Percentiles rank a stretch among this genome's conserved stretches.
Conservation (phyloP, 2,797 vertebrate species). For the Streptopelia turtur region DNA sequence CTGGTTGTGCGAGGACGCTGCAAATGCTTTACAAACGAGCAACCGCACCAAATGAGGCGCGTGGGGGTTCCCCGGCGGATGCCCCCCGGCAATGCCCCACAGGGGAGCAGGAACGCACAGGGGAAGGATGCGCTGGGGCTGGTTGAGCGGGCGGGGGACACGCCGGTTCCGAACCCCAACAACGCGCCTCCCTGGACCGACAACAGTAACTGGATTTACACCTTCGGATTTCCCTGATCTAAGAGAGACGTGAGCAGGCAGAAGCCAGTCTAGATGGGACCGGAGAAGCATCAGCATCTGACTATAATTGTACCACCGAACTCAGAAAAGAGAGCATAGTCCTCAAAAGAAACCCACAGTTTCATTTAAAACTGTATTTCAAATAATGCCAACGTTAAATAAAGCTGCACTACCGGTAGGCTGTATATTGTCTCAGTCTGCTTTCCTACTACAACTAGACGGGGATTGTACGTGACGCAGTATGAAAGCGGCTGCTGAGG, state of each 20-base stretch:
- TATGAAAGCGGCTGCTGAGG: background rate
- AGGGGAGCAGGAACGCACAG: accelerated
- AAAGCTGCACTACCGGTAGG: background rate
- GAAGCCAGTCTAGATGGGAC: background rate
- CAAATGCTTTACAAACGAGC: no score
- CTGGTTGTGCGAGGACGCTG: background rate
- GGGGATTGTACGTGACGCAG: background rate
- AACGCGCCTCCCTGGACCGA: accelerated
- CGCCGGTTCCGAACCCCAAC: background rate
- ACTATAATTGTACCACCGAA: background rate
- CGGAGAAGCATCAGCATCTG: background rate
- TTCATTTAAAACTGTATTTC: background rate
- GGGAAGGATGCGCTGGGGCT: background rate
- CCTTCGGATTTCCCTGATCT: background rate
- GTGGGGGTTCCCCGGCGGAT: accelerated
- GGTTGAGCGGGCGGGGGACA: background rate
- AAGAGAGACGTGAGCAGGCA: background rate
- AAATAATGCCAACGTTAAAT: background rate
- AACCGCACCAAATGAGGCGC: no score
- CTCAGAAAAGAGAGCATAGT: background rate
- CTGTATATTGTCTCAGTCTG: background rate
- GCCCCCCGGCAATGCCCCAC: background rate
- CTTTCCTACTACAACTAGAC: background rate
- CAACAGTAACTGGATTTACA: no score
- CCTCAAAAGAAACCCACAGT: background rate